Evolutionary conservation across 2,113 vertebrate genomes (phyloP), one percentile per base, ranked within the genome.

Genomic region (Bombycilla garrulus): DNA sequence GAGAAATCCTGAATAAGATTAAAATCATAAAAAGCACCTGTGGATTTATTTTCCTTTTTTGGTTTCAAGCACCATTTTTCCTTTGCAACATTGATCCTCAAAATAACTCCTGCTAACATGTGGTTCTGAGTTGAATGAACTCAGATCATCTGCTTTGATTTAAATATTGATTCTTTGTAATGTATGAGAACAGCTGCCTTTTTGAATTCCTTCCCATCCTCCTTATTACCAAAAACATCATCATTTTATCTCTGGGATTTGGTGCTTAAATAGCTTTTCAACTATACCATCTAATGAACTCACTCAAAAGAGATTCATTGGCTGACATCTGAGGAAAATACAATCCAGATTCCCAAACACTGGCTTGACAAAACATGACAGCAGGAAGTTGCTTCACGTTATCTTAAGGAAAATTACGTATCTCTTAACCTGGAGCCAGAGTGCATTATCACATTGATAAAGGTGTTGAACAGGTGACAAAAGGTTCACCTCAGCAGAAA

Each of bases 131-230:
- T 15, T 87, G 62, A 93, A 91, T 72, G 58, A 95, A 94, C 48
- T 76, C 29, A 2, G n/a, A 91, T 90, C 45, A 95, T 87, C 62
- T 62, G 88, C 87, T 91, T 91, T 93, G 61, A 95, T 91, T 93
- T 95, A 91, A 94, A 94, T 94, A 92, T 76, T 82, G 87, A 90
- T 81, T 88, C 74, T 84, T 94, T 74, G 70, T 83, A 80, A 90
- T 80, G 44, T 31, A 93, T 77, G 78, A 90, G 84, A 89, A 69
- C 78, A 95, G 84, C 71, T 94, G 84, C 50, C 92, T 96, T 88
- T 94, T 58, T 73, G 15, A 93, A 90, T 93, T 96, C 45, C 33
- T 88, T 87, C 81, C 86, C 45, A 51, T 85, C 53, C 38, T 78
- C 61, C 57, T 79, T 81, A 74, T 88, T 89, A 79, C 78, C 54